These are phyloP conservation scores for Habropoda laboriosa DNA, from an alignment of 1,140 invertebrate genomes.

Conservation along the genomic window DNA sequence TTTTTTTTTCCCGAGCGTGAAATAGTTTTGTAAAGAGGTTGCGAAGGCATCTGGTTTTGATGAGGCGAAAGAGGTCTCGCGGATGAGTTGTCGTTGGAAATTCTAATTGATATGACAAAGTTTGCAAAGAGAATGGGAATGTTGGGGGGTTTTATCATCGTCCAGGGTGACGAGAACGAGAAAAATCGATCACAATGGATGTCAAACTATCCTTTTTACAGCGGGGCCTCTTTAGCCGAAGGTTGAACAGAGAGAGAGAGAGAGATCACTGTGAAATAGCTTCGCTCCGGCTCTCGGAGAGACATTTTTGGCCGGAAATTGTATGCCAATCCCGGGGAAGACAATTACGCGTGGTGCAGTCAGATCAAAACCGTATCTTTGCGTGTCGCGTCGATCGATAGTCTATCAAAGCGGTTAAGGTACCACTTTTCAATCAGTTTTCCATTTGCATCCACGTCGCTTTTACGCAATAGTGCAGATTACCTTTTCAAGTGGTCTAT, in stretches of 20 bases:
- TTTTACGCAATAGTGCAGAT: conserved; percentile 55
- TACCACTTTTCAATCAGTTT: conserved; percentile 68
- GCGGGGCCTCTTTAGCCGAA: too few relatives aligned
- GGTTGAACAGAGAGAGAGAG: conserved; percentile 10
- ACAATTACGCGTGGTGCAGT: conserved; percentile 62
- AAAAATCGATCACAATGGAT: neutral
- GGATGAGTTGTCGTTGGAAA: too few relatives aligned
- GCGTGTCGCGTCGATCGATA: conserved; percentile 58
- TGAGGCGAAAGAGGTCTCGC: too few relatives aligned
- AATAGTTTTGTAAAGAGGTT: too few relatives aligned
- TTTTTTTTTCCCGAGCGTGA: neutral
- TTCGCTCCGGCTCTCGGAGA: conserved; percentile 2
- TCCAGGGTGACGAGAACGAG: neutral
- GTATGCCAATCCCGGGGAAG: conserved; percentile 66
- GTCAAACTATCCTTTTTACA: conserved; percentile 15
- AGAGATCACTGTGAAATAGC: conserved; percentile 38
- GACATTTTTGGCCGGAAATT: conserved; percentile 66
- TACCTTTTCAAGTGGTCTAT: conserved; percentile 45
- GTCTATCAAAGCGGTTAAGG: conserved; percentile 64
- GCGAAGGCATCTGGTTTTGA: too few relatives aligned
- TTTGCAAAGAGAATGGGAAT: too few relatives aligned
- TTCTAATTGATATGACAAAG: neutral
- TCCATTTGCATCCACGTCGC: conserved; percentile 58
- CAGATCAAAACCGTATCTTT: conserved; percentile 66
- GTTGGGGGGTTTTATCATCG: neutral